A percentile compares a stretch with the other conserved stretches of the same genome.
These are phyloP conservation scores for Bradypus variegatus DNA, from an alignment of 2,797 vertebrate genomes.

Conservation along the genomic window DNA sequence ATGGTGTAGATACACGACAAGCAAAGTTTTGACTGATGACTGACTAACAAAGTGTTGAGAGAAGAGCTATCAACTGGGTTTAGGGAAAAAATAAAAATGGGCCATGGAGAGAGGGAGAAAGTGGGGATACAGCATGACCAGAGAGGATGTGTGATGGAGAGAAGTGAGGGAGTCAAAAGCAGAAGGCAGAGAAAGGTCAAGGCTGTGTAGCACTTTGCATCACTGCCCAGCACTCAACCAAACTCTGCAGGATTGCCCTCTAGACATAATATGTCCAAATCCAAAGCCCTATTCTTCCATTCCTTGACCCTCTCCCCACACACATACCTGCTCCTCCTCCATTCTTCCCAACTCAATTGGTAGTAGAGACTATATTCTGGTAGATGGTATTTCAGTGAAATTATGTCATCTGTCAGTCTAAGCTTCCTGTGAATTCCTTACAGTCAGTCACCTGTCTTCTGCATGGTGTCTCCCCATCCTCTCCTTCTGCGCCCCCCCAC, in stretches of 20 bases:
- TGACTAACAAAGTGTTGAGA: neutral
- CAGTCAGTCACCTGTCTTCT: too few relatives aligned
- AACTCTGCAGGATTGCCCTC: neutral
- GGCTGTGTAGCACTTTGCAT: neutral
- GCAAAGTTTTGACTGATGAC: neutral
- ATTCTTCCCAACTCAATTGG: too few relatives aligned
- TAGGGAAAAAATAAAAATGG: neutral
- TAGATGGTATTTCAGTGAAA: too few relatives aligned
- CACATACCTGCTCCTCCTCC: neutral
- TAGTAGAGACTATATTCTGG: too few relatives aligned
- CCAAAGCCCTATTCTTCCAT: neutral
- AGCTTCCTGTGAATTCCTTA: neutral
- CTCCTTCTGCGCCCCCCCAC: too few relatives aligned
- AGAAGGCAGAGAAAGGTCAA: neutral
- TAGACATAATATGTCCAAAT: neutral
- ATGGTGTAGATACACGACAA: neutral
- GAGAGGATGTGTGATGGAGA: neutral
- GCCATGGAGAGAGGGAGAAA: neutral
- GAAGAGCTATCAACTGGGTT: neutral
- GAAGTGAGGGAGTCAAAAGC: neutral
- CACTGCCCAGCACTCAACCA: too few relatives aligned
- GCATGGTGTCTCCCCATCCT: too few relatives aligned
- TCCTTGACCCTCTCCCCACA: too few relatives aligned
- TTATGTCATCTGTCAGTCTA: rapidly evolving
- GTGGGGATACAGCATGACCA: neutral